A percentile compares a stretch with the other conserved stretches of the same genome.
Evolutionary conservation across 2,888 invertebrate genomes (phyloP).

Genomic region (Melieria omissa): DNA sequence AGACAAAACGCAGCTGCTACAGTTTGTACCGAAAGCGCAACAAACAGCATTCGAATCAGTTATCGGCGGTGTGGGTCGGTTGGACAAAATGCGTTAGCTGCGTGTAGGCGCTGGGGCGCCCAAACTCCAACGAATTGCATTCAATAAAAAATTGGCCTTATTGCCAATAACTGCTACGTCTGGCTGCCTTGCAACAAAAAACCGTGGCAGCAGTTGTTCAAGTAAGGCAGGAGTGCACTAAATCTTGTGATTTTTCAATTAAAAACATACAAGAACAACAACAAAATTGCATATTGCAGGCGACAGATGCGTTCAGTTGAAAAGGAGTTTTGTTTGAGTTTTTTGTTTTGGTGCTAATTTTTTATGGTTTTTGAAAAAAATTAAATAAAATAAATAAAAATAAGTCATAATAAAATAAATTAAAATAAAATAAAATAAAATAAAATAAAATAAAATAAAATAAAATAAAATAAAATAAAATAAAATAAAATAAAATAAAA

Average conservation of each 20-base stretch:
- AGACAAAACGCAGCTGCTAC: conserved; percentile 34
- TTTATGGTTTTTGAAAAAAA: background rate
- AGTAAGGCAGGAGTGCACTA: conserved; percentile 23
- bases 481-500: no score
- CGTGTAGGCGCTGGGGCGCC: background rate
- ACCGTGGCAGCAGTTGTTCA: background rate
- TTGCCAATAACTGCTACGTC: no score
- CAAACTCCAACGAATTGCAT: background rate
- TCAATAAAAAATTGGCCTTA: background rate
- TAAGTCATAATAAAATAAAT: conserved; percentile 1
- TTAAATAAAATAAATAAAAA: background rate
- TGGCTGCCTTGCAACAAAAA: no score
- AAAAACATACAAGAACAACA: conserved; percentile 8
- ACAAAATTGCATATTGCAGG: no score
- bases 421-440: background rate
- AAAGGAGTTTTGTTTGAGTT: no score
- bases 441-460: no score
- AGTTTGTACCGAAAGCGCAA: background rate
- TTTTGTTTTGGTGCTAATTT: no score
- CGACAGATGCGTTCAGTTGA: no score
- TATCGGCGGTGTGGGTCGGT: background rate
- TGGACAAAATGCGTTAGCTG: background rate
- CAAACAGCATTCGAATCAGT: background rate
- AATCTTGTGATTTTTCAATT: conserved; percentile 36
- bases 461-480: no score